phyloP scores from a whole-genome alignment of 2,888 invertebrate species.

The Chromoteleia sp. region DNA sequence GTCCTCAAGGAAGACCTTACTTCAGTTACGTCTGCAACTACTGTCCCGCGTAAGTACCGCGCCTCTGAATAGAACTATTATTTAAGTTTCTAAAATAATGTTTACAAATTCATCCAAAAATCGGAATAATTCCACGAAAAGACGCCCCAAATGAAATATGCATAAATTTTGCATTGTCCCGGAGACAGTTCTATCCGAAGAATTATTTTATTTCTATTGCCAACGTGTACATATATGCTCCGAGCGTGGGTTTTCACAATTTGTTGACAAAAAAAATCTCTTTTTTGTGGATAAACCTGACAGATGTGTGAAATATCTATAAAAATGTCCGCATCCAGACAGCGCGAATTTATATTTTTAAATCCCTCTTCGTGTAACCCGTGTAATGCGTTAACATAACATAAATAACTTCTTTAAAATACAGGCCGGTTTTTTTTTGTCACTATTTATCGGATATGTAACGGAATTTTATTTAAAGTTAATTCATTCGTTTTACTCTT shows the following conservation, averaged over 20 bases:
- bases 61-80: too few species aligned
- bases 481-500: too few species aligned
- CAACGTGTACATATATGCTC: neutral
- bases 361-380: neutral
- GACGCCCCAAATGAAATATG: neutral
- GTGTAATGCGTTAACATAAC: conserved; percentile 2
- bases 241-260: neutral
- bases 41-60: conserved; percentile 90
- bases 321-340: conserved; percentile 1
- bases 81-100: too few species aligned
- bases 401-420: neutral
- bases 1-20: conserved; percentile 87
- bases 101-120: neutral
- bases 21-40: conserved; percentile 94
- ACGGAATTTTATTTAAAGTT: too few species aligned
- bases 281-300: conserved; percentile 38
- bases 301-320: conserved; percentile 34
- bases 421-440: too few species aligned
- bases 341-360: conserved; percentile 28
- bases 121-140: neutral
- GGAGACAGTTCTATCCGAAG: neutral
- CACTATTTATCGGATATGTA: too few species aligned
- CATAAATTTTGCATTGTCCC: neutral
- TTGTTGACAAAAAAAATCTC: conserved; percentile 18
- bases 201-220: conserved; percentile 4